Conservation (phyloP, 2,113 vertebrate genomes). For the Mesocricetus auratus region DNA sequence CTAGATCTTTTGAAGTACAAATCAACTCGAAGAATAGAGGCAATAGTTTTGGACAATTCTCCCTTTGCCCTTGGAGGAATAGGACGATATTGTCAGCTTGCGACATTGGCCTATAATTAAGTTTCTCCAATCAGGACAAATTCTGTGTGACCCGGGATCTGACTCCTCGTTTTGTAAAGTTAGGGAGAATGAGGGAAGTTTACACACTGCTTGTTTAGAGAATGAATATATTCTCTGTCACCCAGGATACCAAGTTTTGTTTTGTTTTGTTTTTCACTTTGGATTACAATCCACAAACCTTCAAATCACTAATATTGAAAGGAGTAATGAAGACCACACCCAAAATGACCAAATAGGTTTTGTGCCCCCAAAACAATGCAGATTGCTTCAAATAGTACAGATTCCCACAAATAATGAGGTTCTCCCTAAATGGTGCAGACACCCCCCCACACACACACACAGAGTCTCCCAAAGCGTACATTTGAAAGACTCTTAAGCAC, state of each 20-base stretch:
- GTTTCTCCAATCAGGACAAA: conserved; percentile 67
- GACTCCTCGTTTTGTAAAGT: conserved; percentile 3
- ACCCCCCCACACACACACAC: not conserved
- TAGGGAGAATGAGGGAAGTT: conserved; percentile 11
- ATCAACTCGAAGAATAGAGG: not conserved
- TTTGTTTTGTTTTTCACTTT: not conserved
- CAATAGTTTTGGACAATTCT: conserved; percentile 57
- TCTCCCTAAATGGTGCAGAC: not conserved
- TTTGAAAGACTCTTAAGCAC: not conserved
- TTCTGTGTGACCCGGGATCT: conserved; percentile 50
- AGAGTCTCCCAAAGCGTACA: not conserved
- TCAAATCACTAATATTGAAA: not conserved
- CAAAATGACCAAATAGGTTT: not conserved
- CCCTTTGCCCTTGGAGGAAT: conserved; percentile 9
- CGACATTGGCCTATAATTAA: conserved; percentile 46
- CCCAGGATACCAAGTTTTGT: not conserved
- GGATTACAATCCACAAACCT: conserved; percentile 1
- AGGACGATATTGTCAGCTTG: not conserved
- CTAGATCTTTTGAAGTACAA: conserved; percentile 66
- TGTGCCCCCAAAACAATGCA: not conserved
- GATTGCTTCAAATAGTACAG: not conserved
- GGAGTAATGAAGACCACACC: not conserved
- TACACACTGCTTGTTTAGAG: not conserved
- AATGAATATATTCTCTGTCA: not conserved
- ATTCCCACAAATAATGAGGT: not conserved